These are phyloP conservation scores for Chloroceryle aenea DNA, from an alignment of 2,113 vertebrate genomes.

Conservation along the genomic window DNA sequence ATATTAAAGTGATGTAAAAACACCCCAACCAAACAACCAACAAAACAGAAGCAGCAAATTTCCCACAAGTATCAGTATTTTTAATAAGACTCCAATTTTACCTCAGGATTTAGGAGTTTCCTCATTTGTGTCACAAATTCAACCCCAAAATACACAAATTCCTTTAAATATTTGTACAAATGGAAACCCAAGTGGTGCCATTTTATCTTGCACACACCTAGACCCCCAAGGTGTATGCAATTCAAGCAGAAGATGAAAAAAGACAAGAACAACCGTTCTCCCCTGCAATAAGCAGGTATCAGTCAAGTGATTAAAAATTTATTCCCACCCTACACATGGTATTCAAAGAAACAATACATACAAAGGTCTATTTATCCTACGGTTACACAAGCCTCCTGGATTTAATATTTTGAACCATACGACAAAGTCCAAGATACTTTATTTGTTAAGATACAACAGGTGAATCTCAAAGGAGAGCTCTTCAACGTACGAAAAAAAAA, in stretches of 20 bases:
- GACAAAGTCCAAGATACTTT: slow-evolving; percentile 35
- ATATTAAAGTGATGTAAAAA: neutral
- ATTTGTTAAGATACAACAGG: slow-evolving; percentile 35
- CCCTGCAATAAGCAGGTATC: neutral
- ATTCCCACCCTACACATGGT: neutral
- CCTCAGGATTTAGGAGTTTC: neutral
- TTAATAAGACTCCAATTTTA: neutral
- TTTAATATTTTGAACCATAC: neutral
- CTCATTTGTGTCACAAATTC: neutral
- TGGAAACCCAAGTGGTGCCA: neutral
- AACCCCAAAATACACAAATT: neutral
- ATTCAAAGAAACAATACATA: slow-evolving; percentile 4
- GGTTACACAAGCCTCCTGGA: neutral
- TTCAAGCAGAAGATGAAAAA: neutral
- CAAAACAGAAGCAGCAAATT: neutral
- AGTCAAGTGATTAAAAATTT: slow-evolving; percentile 1
- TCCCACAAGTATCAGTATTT: neutral
- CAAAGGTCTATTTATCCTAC: neutral
- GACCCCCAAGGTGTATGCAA: neutral
- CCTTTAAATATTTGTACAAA: neutral
- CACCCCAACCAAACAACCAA: no score
- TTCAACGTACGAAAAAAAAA: neutral
- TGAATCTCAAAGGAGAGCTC: slow-evolving; percentile 9
- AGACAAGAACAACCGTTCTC: neutral
- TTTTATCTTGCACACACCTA: neutral